Evolutionary conservation across 2,888 invertebrate species (phyloP).

Genomic region (Hirtodrosophila trivittata): DNA sequence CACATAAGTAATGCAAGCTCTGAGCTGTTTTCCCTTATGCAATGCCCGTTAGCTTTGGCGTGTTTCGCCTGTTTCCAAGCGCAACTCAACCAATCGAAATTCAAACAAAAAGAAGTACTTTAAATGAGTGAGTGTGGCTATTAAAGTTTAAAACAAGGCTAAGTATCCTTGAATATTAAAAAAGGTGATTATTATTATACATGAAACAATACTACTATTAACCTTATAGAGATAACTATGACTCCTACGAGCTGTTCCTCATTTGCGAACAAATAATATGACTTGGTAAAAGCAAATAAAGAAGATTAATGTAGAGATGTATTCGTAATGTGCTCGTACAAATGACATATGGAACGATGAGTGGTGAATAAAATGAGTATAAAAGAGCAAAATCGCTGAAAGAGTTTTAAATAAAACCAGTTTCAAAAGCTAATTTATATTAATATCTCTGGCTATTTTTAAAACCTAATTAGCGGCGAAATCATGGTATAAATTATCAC

Average conservation of each 20-base stretch:
- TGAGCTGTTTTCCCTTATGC: constrained; percentile 57
- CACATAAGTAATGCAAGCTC: constrained; percentile 37
- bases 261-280: too few relatives aligned
- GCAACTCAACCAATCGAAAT: background rate
- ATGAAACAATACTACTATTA: constrained; percentile 5
- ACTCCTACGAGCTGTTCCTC: too few relatives aligned
- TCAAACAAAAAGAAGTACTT: background rate
- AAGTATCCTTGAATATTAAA: too few relatives aligned
- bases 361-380: background rate
- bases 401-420: constrained; percentile 23
- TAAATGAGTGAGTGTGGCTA: too few relatives aligned
- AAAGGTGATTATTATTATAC: too few relatives aligned
- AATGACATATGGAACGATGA: too few relatives aligned
- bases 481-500: constrained; percentile 36
- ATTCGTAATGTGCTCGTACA: too few relatives aligned
- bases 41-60: constrained; percentile 40
- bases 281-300: too few relatives aligned
- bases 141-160: background rate
- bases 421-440: constrained; percentile 23
- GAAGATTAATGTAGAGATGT: too few relatives aligned
- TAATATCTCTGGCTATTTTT: constrained; percentile 32
- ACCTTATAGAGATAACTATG: too few relatives aligned
- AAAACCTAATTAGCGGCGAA: constrained; percentile 37
- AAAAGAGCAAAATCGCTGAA: background rate
- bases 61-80: constrained; percentile 30